These are phyloP conservation scores for Enteromius afrohamiltoni DNA, from an alignment of 2,797 vertebrate species.

Conservation along the genomic window DNA sequence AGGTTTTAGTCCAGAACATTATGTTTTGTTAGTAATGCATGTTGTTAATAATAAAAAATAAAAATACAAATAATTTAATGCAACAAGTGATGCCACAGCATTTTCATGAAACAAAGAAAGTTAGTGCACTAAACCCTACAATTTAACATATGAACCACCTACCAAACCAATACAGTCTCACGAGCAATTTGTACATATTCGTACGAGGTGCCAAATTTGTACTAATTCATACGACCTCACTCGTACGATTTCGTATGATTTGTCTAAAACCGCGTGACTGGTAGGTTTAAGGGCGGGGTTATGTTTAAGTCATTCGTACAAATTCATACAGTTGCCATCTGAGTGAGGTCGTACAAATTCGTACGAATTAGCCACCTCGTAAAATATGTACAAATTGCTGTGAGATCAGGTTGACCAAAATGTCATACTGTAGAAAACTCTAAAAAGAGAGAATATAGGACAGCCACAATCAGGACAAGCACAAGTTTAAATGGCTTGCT, in stretches of 20 bases:
- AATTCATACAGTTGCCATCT: too few species aligned
- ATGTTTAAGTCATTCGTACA: too few species aligned
- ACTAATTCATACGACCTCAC: too few species aligned
- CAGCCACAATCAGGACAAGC: conserved; percentile 43
- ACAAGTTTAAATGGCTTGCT: conserved; percentile 4
- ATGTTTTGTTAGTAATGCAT: background rate
- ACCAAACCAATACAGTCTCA: background rate
- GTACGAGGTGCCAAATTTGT: too few species aligned
- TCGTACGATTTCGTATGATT: too few species aligned
- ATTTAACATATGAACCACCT: background rate
- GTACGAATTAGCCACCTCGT: too few species aligned
- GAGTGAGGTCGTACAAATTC: too few species aligned
- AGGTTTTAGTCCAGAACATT: background rate
- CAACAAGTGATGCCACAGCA: background rate
- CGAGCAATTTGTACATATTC: too few species aligned
- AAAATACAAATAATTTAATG: background rate
- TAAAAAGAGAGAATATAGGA: conserved; percentile 36
- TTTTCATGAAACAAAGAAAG: background rate
- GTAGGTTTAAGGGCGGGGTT: too few species aligned
- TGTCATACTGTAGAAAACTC: background rate
- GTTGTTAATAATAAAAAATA: background rate
- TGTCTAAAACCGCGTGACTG: too few species aligned
- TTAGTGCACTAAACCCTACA: background rate
- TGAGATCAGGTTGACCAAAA: too few species aligned
- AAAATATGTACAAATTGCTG: too few species aligned